Conservation (phyloP, 1,140 invertebrate species). For the Pseudomyrmex dendroicus region DNA sequence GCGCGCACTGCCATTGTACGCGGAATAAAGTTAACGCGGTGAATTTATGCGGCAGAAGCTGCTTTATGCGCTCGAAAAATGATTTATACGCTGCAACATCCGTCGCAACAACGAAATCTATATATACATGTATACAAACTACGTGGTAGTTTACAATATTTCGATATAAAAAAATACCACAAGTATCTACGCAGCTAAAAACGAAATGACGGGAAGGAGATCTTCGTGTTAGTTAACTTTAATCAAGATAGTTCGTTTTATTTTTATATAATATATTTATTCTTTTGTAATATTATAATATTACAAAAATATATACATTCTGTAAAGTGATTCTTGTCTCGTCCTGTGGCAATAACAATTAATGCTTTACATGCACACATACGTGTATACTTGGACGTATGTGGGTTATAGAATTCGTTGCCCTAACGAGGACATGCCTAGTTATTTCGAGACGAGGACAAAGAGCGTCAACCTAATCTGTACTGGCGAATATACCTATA, state of each 20-base stretch:
- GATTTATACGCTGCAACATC: conserved; percentile 8
- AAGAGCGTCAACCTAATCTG: conserved; percentile 75
- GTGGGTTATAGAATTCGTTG: conserved; percentile 8
- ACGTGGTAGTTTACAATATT: no score
- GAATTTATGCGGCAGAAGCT: neutral
- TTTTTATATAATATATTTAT: no score
- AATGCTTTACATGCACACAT: neutral
- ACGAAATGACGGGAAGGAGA: no score
- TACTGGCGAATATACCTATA: neutral
- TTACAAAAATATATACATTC: no score
- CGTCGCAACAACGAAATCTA: neutral
- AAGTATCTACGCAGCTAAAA: no score
- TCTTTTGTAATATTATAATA: no score
- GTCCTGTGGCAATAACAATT: neutral
- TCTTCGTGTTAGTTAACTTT: no score
- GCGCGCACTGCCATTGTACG: conserved; percentile 7
- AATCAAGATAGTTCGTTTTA: no score
- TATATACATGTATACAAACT: neutral
- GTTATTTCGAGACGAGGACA: conserved; percentile 76
- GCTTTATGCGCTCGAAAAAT: neutral
- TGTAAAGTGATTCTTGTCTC: neutral
- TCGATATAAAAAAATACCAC: no score
- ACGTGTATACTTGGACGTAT: neutral
- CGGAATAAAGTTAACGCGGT: conserved; percentile 12
- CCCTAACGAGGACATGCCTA: conserved; percentile 68